Percentiles rank a stretch among this genome's conserved stretches.
phyloP scores from a whole-genome alignment of 2,113 vertebrate species.

The Narcine bancroftii region DNA sequence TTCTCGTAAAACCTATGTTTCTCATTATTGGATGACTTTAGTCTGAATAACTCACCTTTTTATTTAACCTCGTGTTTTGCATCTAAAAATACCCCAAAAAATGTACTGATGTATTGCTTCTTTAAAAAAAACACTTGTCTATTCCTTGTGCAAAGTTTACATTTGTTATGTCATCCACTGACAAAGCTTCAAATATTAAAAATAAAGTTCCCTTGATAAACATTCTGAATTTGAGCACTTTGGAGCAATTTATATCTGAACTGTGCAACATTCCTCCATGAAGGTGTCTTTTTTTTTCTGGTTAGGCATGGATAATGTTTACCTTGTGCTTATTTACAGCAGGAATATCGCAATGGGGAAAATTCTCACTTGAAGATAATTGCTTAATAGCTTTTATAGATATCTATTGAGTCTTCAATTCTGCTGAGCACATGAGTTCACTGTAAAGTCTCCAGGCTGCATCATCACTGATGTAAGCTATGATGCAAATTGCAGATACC shows the following conservation, averaged over 20 bases:
- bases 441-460: background rate
- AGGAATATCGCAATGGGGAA: background rate
- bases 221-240: background rate
- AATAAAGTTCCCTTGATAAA: background rate
- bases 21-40: background rate
- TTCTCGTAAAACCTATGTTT: background rate
- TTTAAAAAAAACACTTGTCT: background rate
- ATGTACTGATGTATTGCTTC: background rate
- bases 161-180: background rate
- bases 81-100: background rate
- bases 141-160: background rate
- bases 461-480: slow-evolving; percentile 11
- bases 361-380: background rate
- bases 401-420: background rate
- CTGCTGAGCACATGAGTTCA: background rate
- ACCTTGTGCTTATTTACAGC: no score
- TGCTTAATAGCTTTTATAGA: background rate
- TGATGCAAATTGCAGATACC: background rate
- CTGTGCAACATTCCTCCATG: background rate
- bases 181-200: background rate
- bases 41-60: background rate
- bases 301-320: no score
- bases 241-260: background rate
- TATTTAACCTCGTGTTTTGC: background rate
- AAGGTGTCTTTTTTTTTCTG: background rate